These are phyloP conservation scores for Herpetotheres cachinnans DNA, from an alignment of 2,113 vertebrate species.

Conservation along the genomic window DNA sequence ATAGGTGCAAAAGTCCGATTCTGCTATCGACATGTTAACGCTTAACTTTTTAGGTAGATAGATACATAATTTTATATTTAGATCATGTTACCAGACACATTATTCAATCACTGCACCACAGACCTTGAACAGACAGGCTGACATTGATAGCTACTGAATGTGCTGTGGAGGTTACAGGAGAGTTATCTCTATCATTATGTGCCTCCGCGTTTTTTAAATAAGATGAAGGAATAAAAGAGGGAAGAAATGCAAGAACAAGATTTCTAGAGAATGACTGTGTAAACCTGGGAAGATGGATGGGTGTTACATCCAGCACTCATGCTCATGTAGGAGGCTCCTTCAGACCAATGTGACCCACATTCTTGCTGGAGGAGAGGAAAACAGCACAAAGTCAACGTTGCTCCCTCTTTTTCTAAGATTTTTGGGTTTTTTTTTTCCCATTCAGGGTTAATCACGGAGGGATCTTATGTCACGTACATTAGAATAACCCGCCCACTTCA, in stretches of 20 bases:
- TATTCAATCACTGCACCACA: not conserved
- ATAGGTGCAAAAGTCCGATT: not conserved
- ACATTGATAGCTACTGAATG: not conserved
- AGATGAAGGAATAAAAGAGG: not conserved
- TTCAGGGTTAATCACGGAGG: not conserved
- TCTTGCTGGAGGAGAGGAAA: not conserved
- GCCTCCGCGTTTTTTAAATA: not conserved
- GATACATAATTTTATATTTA: slow-evolving; percentile 9
- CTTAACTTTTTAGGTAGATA: not conserved
- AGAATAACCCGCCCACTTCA: not conserved
- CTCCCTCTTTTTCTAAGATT: not conserved
- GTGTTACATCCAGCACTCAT: not conserved
- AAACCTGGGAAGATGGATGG: not conserved
- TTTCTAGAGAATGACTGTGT: not conserved
- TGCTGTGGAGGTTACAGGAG: not conserved
- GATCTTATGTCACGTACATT: not conserved
- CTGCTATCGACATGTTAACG: not conserved
- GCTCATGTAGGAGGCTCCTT: not conserved
- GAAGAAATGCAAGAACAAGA: not conserved
- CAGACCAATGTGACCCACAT: not conserved
- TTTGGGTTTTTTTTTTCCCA: fast-evolving
- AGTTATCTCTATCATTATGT: not conserved
- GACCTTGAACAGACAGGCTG: not conserved
- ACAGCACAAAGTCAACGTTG: not conserved
- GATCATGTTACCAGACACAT: not conserved